Percentiles rank a stretch among this genome's conserved stretches.
These are phyloP conservation scores for Zingel zingel DNA, from an alignment of 2,113 vertebrate species.

Conservation along the genomic window DNA sequence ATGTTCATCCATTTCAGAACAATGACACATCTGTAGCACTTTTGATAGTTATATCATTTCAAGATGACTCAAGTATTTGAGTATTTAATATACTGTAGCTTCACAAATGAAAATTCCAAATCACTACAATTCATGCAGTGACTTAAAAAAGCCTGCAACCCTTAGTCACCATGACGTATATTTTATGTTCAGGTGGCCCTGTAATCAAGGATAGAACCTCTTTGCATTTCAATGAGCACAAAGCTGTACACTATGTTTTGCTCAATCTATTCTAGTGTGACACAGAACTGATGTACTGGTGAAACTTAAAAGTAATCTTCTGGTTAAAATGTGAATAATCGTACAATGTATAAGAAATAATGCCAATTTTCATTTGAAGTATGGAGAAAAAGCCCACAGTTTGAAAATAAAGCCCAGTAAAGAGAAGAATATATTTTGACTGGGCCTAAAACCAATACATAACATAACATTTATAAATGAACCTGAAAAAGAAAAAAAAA, in stretches of 20 bases:
- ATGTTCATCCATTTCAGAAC: slow-evolving; percentile 38
- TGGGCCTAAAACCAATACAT: background rate
- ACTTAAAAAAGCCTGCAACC: slow-evolving; percentile 36
- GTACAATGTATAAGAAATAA: background rate
- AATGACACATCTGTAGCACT: slow-evolving; percentile 35
- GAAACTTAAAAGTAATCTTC: slow-evolving; percentile 23
- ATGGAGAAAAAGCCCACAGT: background rate
- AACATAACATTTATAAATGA: slow-evolving; percentile 21
- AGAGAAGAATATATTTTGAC: background rate
- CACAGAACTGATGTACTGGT: slow-evolving; percentile 17
- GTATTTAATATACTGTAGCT: slow-evolving; percentile 18
- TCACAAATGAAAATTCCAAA: slow-evolving; percentile 50
- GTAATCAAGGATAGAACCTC: slow-evolving; percentile 34
- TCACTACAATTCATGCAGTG: slow-evolving; percentile 28
- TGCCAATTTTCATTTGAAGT: slow-evolving; percentile 13
- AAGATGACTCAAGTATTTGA: slow-evolving; percentile 52
- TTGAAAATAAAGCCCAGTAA: background rate
- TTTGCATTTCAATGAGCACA: slow-evolving; percentile 45
- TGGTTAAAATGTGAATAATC: slow-evolving; percentile 12
- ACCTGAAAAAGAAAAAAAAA: background rate
- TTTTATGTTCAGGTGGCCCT: slow-evolving; percentile 44
- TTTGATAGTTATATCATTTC: slow-evolving; percentile 38
- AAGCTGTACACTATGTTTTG: slow-evolving; percentile 7
- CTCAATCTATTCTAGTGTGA: slow-evolving; percentile 25
- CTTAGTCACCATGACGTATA: slow-evolving; percentile 30